Evolutionary conservation across 2,113 vertebrate genomes (phyloP).

Genomic region (Alligator mississippiensis): DNA sequence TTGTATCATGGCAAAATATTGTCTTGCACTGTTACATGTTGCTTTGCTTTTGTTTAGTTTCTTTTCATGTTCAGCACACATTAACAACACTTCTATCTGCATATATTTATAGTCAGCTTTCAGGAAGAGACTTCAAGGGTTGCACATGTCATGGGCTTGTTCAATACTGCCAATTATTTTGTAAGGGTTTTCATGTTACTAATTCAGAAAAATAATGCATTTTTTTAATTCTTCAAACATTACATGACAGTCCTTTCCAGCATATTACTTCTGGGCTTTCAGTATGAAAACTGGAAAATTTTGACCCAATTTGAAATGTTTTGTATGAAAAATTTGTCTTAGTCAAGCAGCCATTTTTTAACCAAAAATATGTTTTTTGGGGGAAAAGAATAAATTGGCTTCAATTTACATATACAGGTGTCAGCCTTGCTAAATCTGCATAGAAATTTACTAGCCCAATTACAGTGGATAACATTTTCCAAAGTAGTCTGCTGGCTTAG

Average conservation of each 20-base stretch:
- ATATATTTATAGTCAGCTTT: neutral
- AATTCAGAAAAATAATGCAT: too few relatives aligned
- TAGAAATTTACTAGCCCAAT: neutral
- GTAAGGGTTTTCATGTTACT: neutral
- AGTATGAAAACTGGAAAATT: neutral
- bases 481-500: neutral
- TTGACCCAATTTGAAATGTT: neutral
- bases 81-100: neutral
- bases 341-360: neutral
- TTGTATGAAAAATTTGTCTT: too few relatives aligned
- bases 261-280: neutral
- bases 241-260: neutral
- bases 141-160: neutral
- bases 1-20: slow-evolving; percentile 30
- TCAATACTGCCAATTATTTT: neutral
- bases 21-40: slow-evolving; percentile 4
- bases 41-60: neutral
- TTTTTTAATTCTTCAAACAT: neutral
- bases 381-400: neutral
- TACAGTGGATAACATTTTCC: neutral
- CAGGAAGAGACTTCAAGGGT: neutral
- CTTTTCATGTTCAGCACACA: neutral
- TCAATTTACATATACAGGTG: neutral
- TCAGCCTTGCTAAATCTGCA: neutral
- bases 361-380: too few relatives aligned